A percentile compares a stretch with the other conserved stretches of the same genome.
Conservation (phyloP, 1,140 invertebrate species). For the Zeugodacus cucurbitae region DNA sequence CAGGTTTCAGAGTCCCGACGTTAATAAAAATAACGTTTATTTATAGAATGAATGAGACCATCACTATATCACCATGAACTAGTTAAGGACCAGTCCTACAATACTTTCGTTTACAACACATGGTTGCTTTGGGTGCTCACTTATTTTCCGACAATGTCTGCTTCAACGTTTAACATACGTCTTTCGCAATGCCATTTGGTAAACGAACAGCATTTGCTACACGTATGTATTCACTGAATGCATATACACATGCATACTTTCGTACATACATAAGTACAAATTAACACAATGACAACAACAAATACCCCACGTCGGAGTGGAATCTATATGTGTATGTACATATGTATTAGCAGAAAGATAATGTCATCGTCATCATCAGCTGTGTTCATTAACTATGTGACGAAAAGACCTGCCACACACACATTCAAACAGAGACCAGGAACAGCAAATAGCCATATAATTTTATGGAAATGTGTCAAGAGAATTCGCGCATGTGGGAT, state of each 20-base stretch:
- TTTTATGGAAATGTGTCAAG: background rate
- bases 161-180: background rate
- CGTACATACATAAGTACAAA: background rate
- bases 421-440: background rate
- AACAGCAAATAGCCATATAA: background rate
- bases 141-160: background rate
- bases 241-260: background rate
- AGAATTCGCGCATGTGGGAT: background rate
- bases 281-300: background rate
- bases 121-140: background rate
- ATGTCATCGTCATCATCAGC: conserved; percentile 7
- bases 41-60: no score
- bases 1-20: no score
- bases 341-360: background rate
- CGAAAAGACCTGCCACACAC: background rate
- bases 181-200: background rate
- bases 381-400: background rate
- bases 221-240: background rate
- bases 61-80: background rate
- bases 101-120: background rate
- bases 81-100: background rate
- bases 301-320: background rate
- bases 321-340: background rate
- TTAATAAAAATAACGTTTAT: no score
- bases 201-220: background rate